A percentile compares a stretch with the other conserved stretches of the same genome.
phyloP scores from a whole-genome alignment of 1,140 invertebrate species.

The Lepidotrigona ventralis region DNA sequence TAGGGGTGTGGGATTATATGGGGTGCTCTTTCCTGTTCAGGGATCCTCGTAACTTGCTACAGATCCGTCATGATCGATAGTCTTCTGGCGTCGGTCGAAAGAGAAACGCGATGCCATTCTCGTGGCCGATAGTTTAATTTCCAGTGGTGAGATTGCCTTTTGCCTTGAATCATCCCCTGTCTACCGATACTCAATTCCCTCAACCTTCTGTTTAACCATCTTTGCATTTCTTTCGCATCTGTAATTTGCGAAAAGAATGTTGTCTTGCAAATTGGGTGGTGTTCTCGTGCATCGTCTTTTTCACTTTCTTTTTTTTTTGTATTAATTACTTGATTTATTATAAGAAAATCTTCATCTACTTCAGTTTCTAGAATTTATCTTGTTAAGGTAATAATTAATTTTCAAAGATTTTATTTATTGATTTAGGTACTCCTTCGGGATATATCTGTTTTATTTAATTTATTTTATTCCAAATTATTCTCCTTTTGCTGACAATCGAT shows the following conservation, averaged over 20 bases:
- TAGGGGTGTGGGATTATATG: slow-evolving; percentile 73
- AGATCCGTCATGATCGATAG: slow-evolving; percentile 77
- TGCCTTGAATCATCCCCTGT: neutral
- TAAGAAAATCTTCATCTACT: neutral
- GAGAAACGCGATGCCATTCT: slow-evolving; percentile 58
- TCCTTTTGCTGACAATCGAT: too few species aligned
- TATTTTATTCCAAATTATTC: neutral
- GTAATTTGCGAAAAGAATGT: neutral
- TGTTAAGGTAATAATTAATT: too few species aligned
- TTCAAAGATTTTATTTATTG: too few species aligned
- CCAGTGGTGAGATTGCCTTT: neutral
- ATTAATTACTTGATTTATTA: neutral
- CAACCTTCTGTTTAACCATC: neutral
- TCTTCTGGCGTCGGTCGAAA: slow-evolving; percentile 64
- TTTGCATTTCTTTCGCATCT: too few species aligned
- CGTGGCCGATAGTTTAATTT: neutral
- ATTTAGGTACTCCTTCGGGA: too few species aligned
- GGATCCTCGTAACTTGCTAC: slow-evolving; percentile 67
- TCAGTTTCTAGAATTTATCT: too few species aligned
- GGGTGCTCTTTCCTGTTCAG: slow-evolving; percentile 61
- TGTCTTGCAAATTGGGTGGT: neutral
- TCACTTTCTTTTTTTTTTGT: too few species aligned
- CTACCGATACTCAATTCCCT: too few species aligned
- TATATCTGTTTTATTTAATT: too few species aligned
- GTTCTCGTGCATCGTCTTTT: neutral